A percentile compares a stretch with the other conserved stretches of the same genome.
These are phyloP conservation scores for Drymodes brunneopygia DNA, from an alignment of 2,113 vertebrate species.

Conservation along the genomic window DNA sequence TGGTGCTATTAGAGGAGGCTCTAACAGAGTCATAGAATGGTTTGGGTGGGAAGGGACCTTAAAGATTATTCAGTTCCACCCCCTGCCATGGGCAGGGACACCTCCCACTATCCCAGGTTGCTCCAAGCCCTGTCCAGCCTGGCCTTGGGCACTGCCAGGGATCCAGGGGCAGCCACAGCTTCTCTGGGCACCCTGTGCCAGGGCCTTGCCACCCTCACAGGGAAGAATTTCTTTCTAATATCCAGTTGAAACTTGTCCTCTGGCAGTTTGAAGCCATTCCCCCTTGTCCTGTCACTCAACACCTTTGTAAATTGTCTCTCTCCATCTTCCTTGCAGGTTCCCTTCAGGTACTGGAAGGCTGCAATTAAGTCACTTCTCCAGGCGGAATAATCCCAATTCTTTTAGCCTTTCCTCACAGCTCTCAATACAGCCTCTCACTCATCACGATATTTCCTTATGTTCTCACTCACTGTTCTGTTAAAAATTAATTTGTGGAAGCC, in stretches of 20 bases:
- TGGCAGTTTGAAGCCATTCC: neutral
- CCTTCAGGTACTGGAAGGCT: neutral
- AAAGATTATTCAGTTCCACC: neutral
- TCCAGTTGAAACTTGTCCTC: accelerated
- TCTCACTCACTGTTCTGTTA: neutral
- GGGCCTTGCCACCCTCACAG: accelerated
- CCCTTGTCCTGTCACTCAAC: neutral
- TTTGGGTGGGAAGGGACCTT: neutral
- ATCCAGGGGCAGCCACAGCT: neutral
- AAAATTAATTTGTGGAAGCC: neutral
- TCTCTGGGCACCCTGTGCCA: neutral
- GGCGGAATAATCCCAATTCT: neutral
- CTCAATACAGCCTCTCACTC: neutral
- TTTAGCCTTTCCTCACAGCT: neutral
- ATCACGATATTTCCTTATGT: neutral
- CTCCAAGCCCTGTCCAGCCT: accelerated
- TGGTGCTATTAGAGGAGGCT: neutral
- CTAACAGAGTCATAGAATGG: neutral
- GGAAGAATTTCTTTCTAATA: neutral
- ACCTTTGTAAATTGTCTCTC: neutral
- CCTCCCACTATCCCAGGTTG: accelerated
- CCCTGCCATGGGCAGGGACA: neutral
- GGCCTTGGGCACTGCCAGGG: neutral
- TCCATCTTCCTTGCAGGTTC: neutral
- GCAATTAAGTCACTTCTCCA: neutral